Conservation (phyloP, 2,888 invertebrate species). For the Tanaodytes sp. region DNA sequence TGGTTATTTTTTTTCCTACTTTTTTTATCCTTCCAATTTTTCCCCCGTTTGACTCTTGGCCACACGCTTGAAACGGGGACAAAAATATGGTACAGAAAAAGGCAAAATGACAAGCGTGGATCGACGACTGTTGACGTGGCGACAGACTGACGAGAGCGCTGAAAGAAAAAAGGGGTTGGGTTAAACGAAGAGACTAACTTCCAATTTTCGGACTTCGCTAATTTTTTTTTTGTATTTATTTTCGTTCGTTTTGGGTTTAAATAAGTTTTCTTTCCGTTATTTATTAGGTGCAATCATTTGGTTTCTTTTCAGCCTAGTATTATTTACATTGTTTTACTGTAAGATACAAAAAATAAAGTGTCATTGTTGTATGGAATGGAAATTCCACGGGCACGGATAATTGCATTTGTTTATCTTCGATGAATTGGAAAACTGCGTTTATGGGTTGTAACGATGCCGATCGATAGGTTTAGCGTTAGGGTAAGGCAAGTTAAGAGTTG, state of each 20-base stretch:
- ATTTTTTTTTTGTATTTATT: conserved; percentile 14
- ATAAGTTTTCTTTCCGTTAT: conserved; percentile 14
- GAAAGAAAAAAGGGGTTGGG: background rate
- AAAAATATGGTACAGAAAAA: background rate
- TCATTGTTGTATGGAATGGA: conserved; percentile 12
- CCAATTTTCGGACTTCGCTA: conserved; percentile 1
- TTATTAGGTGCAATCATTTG: conserved; percentile 17
- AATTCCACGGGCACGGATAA: too few relatives aligned
- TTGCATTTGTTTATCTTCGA: conserved; percentile 29
- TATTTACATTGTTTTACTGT: conserved; percentile 33
- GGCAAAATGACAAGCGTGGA: conserved; percentile 1
- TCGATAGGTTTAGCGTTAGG: too few relatives aligned
- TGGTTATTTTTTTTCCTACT: background rate
- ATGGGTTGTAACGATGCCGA: too few relatives aligned
- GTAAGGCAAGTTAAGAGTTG: too few relatives aligned
- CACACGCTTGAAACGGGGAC: background rate
- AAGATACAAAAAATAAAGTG: conserved; percentile 28
- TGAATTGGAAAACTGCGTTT: too few relatives aligned
- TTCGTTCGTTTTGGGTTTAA: conserved; percentile 25
- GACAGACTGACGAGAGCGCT: conserved; percentile 16
- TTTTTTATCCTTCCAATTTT: background rate
- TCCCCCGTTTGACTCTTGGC: too few relatives aligned
- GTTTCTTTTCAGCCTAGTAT: conserved; percentile 20
- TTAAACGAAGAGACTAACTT: conserved; percentile 12
- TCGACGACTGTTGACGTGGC: background rate